Evolutionary conservation across 2,888 invertebrate genomes (phyloP), one percentile per base, ranked within the genome.

Genomic region (Catocala sponsa): DNA sequence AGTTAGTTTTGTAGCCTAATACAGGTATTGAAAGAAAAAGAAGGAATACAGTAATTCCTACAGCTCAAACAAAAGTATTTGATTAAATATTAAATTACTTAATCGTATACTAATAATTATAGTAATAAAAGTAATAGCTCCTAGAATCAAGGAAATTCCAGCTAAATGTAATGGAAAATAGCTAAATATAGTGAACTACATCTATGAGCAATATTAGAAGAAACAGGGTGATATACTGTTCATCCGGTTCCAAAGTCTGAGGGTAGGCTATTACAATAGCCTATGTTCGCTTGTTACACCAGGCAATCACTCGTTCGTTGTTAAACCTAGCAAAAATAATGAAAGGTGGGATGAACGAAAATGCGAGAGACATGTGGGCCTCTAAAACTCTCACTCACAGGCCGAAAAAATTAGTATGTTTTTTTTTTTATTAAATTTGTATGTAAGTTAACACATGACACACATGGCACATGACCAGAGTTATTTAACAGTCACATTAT

Each of bases 81-180:
- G 96, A 75, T 96, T 96, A 81, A 96, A 90, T 1, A 91, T 91
- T 91, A 96, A 94, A 51, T 94, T 95, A 74, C 86, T 86, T 50
- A 95, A 88, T 84, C 96, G 96, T 92, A 97, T 97, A 92, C 97
- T 97, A 85, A 96, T 95, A 83, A 96, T 95, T 63, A 97, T 97
- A 0, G 96, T 95, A n/a, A 97, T 97, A 95, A 97, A 97, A 92
- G 97, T 97, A 88, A 97, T 95, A 12, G 97, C 96, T 25, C 97
- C 97, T 94, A 97, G 85, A 95, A 97, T 97, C 38, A 96, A 96
- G 0, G 96, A 96, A 80, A 96, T 95, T 48, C 97, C 97, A 0
- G 97, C 96, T 89, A 97, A 89, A 88, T 97, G 97, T 9, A 97
- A 59, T 0, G 96, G 85, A 97, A 97, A 95, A 97, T 97, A 43